A percentile compares a stretch with the other conserved stretches of the same genome.
These are phyloP conservation scores for Brachionus manjavacas DNA, from an alignment of 1,140 invertebrate species.

Conservation along the genomic window DNA sequence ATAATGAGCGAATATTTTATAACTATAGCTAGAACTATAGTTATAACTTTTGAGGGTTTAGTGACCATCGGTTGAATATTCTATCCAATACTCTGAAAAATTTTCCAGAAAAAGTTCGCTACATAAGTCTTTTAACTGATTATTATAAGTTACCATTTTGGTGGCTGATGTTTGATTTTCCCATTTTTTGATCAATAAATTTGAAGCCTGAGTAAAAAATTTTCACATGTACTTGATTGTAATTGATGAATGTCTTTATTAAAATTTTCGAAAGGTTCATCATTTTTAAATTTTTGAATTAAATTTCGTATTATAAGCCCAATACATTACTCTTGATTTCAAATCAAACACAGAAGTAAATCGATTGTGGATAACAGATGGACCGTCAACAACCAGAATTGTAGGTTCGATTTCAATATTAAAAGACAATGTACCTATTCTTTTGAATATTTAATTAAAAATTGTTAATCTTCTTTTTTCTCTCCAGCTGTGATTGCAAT, in stretches of 20 bases:
- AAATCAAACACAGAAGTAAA: neutral
- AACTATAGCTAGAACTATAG: no score
- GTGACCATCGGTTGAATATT: no score
- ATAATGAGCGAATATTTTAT: no score
- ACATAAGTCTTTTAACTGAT: no score
- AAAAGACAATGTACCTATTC: no score
- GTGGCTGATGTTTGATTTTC: neutral
- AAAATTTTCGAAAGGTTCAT: neutral
- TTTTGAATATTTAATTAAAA: no score
- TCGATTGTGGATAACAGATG: neutral
- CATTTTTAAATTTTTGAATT: neutral
- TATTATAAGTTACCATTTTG: no score
- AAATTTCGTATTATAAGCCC: slow-evolving; percentile 2
- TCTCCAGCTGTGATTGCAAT: no score
- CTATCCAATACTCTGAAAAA: no score
- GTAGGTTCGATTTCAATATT: neutral
- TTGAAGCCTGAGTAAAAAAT: neutral
- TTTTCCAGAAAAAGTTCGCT: no score
- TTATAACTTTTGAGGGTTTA: no score
- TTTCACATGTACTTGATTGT: neutral
- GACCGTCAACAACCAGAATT: neutral
- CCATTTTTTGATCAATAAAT: neutral
- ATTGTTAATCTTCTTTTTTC: no score
- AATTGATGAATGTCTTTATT: neutral
- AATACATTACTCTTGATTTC: neutral